Conservation (phyloP, 2,888 invertebrate genomes). For the Mycalesis mineus region DNA sequence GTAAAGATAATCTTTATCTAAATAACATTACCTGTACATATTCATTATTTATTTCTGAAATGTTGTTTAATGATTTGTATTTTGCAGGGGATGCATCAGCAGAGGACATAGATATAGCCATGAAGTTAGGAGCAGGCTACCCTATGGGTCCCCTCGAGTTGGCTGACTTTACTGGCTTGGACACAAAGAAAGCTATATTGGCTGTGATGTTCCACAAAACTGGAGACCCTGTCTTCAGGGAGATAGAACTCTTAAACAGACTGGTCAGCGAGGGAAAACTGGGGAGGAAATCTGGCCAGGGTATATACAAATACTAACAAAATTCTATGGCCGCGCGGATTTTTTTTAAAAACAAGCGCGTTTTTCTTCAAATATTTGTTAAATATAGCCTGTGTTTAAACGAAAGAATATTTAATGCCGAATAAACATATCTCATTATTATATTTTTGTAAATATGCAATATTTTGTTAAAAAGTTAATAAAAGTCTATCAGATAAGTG, state of each 20-base stretch:
- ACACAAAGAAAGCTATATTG: slow-evolving; percentile 84
- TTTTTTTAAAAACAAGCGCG: too few species aligned
- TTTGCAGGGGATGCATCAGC: slow-evolving; percentile 82
- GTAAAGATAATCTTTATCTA: too few species aligned
- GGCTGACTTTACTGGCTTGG: slow-evolving; percentile 89
- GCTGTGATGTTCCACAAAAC: slow-evolving; percentile 83
- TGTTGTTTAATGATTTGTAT: background rate
- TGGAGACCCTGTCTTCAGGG: slow-evolving; percentile 61
- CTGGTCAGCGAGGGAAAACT: slow-evolving; percentile 85
- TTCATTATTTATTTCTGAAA: too few species aligned
- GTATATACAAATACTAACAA: slow-evolving; percentile 82
- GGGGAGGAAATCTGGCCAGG: slow-evolving; percentile 88
- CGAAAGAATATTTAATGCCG: too few species aligned
- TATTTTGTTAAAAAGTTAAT: too few species aligned
- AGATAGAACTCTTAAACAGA: slow-evolving; percentile 79
- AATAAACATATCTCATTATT: too few species aligned
- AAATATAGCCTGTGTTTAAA: too few species aligned
- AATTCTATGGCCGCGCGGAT: too few species aligned
- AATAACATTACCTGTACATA: too few species aligned
- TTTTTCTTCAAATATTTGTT: too few species aligned
- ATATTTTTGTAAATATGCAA: too few species aligned
- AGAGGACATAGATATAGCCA: slow-evolving; percentile 90
- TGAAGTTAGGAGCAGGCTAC: slow-evolving; percentile 93
- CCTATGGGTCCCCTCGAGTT: slow-evolving; percentile 95
- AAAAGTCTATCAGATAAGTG: too few species aligned